A percentile compares a stretch with the other conserved stretches of the same genome.
Evolutionary conservation across 2,113 vertebrate species (phyloP).

Genomic region (Malaclemys terrapin): DNA sequence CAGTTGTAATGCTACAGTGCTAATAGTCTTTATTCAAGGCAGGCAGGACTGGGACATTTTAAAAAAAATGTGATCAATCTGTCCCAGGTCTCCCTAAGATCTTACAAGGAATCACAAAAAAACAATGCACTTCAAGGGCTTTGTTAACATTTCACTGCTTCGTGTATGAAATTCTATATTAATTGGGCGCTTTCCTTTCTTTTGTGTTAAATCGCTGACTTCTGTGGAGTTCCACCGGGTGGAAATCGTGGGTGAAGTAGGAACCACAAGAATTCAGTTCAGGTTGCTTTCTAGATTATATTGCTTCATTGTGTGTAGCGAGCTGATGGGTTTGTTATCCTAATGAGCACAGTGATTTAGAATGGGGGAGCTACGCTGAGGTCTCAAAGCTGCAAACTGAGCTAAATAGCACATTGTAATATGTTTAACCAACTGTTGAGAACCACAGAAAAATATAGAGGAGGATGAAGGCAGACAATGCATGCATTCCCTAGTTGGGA

Average conservation of each 20-base stretch:
- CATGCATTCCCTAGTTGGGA: accelerated
- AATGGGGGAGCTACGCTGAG: not conserved
- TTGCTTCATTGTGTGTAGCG: not conserved
- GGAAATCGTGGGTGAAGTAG: constrained; percentile 35
- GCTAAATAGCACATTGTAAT: accelerated
- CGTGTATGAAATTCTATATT: accelerated
- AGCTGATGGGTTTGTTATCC: not conserved
- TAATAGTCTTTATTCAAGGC: constrained; percentile 34
- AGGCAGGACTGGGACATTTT: not conserved
- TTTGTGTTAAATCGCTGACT: not conserved
- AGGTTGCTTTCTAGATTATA: not conserved
- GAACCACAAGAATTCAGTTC: not conserved
- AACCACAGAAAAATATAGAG: accelerated
- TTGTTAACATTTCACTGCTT: accelerated
- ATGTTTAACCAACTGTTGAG: accelerated
- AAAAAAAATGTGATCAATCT: not conserved
- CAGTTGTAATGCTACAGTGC: not conserved
- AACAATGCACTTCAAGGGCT: accelerated
- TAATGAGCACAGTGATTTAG: not conserved
- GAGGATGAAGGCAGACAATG: accelerated
- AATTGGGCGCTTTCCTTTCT: not conserved
- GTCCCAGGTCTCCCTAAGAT: not conserved
- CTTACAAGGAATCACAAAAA: not conserved
- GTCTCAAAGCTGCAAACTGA: not conserved
- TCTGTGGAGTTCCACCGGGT: not conserved